Evolutionary conservation across 2,888 invertebrate genomes (phyloP).

Genomic region (Melinopterus prodromus): DNA sequence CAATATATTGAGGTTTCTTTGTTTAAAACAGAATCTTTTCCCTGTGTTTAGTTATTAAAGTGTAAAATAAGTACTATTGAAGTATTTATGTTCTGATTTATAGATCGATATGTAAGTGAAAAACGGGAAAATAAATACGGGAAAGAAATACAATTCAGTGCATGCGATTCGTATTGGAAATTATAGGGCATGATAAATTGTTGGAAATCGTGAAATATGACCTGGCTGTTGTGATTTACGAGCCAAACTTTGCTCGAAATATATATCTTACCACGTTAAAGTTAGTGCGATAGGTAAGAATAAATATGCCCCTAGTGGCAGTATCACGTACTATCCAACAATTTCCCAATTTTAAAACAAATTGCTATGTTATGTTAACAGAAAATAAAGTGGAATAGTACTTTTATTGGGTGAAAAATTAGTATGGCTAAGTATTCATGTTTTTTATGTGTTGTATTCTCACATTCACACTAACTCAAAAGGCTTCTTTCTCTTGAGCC

Average conservation of each 20-base stretch:
- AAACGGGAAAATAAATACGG: neutral
- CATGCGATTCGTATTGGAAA: conserved; percentile 22
- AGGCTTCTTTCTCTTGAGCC: too few species aligned
- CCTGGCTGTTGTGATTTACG: conserved; percentile 16
- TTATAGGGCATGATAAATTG: conserved; percentile 22
- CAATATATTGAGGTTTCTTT: too few species aligned
- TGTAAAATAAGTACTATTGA: neutral
- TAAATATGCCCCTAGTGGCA: conserved; percentile 17
- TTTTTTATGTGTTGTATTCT: too few species aligned
- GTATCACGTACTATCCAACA: neutral
- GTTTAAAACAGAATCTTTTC: too few species aligned
- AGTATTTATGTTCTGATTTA: neutral
- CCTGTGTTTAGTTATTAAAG: too few species aligned
- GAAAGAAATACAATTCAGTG: neutral
- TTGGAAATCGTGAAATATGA: conserved; percentile 22
- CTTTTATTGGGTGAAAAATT: too few species aligned
- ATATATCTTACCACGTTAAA: conserved; percentile 16
- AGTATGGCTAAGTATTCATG: too few species aligned
- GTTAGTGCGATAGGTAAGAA: neutral
- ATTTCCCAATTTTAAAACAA: neutral
- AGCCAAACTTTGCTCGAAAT: conserved; percentile 6
- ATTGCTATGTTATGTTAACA: neutral
- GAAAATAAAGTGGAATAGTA: too few species aligned
- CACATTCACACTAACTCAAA: too few species aligned
- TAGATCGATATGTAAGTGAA: neutral